These are phyloP conservation scores for Boleophthalmus pectinirostris DNA, from an alignment of 2,113 vertebrate species.

Conservation along the genomic window DNA sequence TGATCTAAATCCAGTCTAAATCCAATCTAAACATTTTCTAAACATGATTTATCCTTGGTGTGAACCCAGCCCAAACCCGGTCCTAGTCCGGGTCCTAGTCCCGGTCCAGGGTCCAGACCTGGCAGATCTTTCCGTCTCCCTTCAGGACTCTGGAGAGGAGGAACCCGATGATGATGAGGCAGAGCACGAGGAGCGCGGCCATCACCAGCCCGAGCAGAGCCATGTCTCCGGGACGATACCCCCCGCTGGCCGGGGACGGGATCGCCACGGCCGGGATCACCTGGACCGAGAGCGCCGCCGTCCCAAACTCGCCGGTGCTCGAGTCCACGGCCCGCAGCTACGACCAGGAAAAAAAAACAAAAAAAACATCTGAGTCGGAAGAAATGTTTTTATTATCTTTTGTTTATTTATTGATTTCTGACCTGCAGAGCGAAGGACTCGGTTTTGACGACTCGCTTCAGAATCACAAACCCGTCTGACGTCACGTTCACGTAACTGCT, in stretches of 20 bases:
- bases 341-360: background rate
- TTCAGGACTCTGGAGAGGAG: constrained; percentile 73
- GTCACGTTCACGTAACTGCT: constrained; percentile 82
- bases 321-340: constrained; percentile 73
- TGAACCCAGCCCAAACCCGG: background rate
- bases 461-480: constrained; percentile 80
- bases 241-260: constrained; percentile 64
- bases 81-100: background rate
- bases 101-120: constrained; percentile 66
- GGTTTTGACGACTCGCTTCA: constrained; percentile 72
- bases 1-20: no score
- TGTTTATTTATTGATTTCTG: background rate
- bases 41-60: no score
- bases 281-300: constrained; percentile 72
- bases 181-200: constrained; percentile 78
- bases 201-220: constrained; percentile 79
- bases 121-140: constrained; percentile 69
- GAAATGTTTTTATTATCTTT: background rate
- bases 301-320: constrained; percentile 71
- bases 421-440: constrained; percentile 78
- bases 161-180: constrained; percentile 79
- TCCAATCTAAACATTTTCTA: no score
- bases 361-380: background rate
- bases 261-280: constrained; percentile 69
- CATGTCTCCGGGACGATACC: constrained; percentile 81